These are phyloP conservation scores for Scelioninae gen. 2 DNA, from an alignment of 2,888 invertebrate species.

Conservation along the genomic window DNA sequence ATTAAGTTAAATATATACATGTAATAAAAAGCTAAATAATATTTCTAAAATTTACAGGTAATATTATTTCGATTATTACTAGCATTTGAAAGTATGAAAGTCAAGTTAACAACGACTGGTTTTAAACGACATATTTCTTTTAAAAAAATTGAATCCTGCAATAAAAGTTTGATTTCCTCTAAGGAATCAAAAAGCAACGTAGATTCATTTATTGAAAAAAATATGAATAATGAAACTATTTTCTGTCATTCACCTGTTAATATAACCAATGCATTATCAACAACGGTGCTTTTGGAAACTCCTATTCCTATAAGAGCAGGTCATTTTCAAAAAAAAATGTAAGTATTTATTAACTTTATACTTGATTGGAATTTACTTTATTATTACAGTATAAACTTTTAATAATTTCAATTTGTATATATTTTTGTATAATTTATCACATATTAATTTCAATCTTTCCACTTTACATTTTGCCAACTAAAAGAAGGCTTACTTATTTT, in stretches of 20 bases:
- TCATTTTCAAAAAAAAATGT: constrained; percentile 3
- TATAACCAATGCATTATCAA: constrained; percentile 61
- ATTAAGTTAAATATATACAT: neutral
- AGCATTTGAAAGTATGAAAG: constrained; percentile 66
- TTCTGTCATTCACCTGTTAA: constrained; percentile 62
- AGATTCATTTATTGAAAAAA: constrained; percentile 23
- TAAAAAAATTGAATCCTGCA: constrained; percentile 69
- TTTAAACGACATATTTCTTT: constrained; percentile 62
- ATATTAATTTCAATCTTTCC: no score
- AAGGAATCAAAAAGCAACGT: neutral
- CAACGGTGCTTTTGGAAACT: constrained; percentile 55
- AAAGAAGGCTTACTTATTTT: no score
- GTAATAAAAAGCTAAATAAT: no score
- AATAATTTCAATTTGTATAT: no score
- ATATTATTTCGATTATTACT: constrained; percentile 64
- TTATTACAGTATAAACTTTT: no score
- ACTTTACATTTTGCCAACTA: no score
- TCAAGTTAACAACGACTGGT: constrained; percentile 55
- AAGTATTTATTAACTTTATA: neutral
- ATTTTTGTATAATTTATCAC: no score
- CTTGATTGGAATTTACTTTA: no score
- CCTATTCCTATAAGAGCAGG: constrained; percentile 61
- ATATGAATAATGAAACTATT: constrained; percentile 10
- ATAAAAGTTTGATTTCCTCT: constrained; percentile 24
- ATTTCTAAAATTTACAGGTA: constrained; percentile 62